Percentiles rank a stretch among this genome's conserved stretches.
These are phyloP conservation scores for Temnothorax ravouxi DNA, from an alignment of 2,888 invertebrate genomes.

Conservation along the genomic window DNA sequence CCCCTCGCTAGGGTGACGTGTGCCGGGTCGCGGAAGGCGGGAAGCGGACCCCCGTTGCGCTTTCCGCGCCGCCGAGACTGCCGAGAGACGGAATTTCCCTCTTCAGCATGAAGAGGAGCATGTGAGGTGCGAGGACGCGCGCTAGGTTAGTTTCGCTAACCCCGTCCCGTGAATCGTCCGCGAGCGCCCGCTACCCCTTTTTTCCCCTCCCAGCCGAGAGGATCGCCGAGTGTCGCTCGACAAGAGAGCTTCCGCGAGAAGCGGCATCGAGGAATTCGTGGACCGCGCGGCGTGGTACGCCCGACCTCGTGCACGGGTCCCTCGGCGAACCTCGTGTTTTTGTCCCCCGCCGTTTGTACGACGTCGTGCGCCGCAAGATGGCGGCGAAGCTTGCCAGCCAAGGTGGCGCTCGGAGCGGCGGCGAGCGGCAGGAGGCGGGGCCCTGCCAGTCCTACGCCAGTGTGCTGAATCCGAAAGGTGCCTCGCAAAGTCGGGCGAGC, in stretches of 20 bases:
- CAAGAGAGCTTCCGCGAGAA: constrained; percentile 11
- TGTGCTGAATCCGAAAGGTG: constrained; percentile 89
- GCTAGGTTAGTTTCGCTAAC: constrained; percentile 31
- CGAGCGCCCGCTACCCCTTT: background rate
- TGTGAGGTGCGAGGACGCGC: constrained; percentile 20
- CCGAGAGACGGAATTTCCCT: background rate
- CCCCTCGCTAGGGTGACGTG: constrained; percentile 27
- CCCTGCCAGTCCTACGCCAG: constrained; percentile 86
- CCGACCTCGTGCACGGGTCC: constrained; percentile 66
- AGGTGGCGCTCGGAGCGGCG: constrained; percentile 79
- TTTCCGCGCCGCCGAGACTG: no score
- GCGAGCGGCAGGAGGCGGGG: constrained; percentile 76
- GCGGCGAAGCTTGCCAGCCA: constrained; percentile 87
- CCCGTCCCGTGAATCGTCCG: background rate
- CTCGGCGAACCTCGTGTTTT: constrained; percentile 81
- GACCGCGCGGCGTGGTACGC: background rate
- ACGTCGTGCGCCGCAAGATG: constrained; percentile 80
- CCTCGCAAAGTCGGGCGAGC: constrained; percentile 84
- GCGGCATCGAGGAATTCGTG: background rate
- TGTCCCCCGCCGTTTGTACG: constrained; percentile 53
- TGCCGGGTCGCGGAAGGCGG: background rate
- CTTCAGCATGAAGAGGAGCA: background rate
- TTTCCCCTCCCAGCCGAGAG: background rate
- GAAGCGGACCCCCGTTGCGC: background rate
- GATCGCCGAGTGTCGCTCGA: background rate